These are phyloP conservation scores for Troides helena DNA, from an alignment of 2,888 invertebrate species.

Conservation along the genomic window DNA sequence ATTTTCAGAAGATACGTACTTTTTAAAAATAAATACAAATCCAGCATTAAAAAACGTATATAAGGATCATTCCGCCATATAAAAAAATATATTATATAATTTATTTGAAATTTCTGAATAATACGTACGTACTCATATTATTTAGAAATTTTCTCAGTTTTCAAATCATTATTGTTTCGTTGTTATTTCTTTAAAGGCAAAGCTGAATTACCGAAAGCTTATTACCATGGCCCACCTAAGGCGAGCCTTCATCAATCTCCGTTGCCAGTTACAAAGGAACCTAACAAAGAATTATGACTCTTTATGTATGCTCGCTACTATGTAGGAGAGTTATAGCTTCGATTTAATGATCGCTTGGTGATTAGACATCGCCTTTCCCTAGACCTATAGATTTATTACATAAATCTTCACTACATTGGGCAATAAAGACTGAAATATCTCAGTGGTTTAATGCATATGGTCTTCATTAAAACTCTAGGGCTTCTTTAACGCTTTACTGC, in stretches of 20 bases:
- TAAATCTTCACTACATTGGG: conserved; percentile 57
- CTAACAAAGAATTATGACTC: conserved; percentile 73
- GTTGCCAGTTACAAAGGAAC: conserved; percentile 65
- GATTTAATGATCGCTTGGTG: conserved; percentile 71
- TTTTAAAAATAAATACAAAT: too few relatives aligned
- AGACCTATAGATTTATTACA: conserved; percentile 65
- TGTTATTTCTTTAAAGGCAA: conserved; percentile 45
- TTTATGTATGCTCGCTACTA: conserved; percentile 72
- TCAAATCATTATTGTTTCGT: conserved; percentile 35
- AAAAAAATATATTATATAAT: too few relatives aligned
- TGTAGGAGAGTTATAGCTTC: conserved; percentile 73
- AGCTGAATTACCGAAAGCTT: conserved; percentile 61
- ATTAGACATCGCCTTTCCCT: conserved; percentile 69
- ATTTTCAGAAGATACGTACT: too few relatives aligned
- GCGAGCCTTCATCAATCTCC: conserved; percentile 73
- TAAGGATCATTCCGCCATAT: too few relatives aligned
- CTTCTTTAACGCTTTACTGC: conserved; percentile 2
- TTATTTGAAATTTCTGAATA: too few relatives aligned
- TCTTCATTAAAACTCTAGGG: conserved; percentile 47
- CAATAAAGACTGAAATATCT: conserved; percentile 57
- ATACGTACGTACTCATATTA: neutral
- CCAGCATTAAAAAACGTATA: too few relatives aligned
- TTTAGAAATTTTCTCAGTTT: neutral
- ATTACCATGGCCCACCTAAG: conserved; percentile 74
- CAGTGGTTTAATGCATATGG: conserved; percentile 47